Percentiles rank a stretch among this genome's conserved stretches.
Conservation (phyloP, 1,140 invertebrate genomes). For the Pteromalus puparum region DNA sequence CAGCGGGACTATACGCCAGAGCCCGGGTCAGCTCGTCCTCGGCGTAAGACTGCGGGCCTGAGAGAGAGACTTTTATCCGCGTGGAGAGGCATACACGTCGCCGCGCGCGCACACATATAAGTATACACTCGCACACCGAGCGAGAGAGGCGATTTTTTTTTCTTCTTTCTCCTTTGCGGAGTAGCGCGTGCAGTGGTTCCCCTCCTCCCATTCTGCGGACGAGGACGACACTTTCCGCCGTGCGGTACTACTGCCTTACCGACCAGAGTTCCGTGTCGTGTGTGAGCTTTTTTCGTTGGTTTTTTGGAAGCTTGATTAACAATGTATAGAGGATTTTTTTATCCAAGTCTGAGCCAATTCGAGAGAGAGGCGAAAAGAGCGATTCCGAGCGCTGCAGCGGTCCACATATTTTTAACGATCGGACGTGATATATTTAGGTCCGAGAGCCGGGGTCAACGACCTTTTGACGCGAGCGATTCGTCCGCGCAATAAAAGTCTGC, state of each 20-base stretch:
- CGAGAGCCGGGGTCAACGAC: background rate
- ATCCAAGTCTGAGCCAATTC: too few species aligned
- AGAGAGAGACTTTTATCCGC: conserved; percentile 13
- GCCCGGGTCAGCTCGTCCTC: conserved; percentile 23
- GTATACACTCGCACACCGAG: too few species aligned
- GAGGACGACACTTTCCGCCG: background rate
- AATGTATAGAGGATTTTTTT: too few species aligned
- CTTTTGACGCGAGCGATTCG: background rate
- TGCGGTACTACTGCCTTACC: conserved; percentile 22
- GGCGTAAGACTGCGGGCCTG: conserved; percentile 12
- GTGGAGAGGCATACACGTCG: background rate
- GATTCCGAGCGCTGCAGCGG: too few species aligned
- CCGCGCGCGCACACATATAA: background rate
- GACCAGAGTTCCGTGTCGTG: background rate
- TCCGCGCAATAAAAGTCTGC: too few species aligned
- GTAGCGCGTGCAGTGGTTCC: background rate
- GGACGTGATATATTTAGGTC: too few species aligned
- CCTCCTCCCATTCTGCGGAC: background rate
- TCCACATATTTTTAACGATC: background rate
- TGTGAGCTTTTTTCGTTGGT: background rate
- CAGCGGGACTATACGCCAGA: conserved; percentile 5
- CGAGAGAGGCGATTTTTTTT: background rate
- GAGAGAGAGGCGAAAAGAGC: too few species aligned
- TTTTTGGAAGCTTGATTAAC: too few species aligned
- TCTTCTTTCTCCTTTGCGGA: conserved; percentile 27